A percentile compares a stretch with the other conserved stretches of the same genome.
These are phyloP conservation scores for Calyptomena viridis DNA, from an alignment of 2,113 vertebrate species.

Conservation along the genomic window DNA sequence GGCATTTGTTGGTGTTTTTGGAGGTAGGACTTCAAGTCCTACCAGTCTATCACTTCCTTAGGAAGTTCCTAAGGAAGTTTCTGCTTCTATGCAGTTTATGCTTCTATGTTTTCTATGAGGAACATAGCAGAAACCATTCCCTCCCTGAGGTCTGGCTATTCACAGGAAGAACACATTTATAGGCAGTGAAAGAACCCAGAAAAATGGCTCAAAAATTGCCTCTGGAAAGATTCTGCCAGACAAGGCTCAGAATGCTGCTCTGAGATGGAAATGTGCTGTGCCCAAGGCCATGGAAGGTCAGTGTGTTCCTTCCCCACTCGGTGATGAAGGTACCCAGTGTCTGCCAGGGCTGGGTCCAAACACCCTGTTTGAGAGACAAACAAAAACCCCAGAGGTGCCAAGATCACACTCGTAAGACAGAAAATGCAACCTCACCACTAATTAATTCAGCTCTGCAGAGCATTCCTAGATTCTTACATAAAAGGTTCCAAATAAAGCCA, in stretches of 20 bases:
- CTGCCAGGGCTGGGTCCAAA: neutral
- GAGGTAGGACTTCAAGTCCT: neutral
- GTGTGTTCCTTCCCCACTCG: neutral
- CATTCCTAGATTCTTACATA: neutral
- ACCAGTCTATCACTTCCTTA: neutral
- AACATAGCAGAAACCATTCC: neutral
- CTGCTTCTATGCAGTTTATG: no score
- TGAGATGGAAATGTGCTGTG: neutral
- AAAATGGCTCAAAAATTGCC: neutral
- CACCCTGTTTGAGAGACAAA: neutral
- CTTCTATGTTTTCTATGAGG: no score
- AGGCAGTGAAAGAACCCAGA: neutral
- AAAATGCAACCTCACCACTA: neutral
- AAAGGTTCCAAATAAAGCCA: conserved; percentile 8
- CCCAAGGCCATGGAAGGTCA: neutral
- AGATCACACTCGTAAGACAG: neutral
- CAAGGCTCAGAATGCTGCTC: neutral
- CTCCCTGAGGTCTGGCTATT: neutral
- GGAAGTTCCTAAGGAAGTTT: no score
- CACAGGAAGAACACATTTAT: neutral
- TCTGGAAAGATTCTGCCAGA: neutral
- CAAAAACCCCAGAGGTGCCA: neutral
- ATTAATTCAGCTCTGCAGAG: conserved; percentile 15
- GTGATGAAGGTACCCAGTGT: neutral
- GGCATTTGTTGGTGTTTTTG: neutral